phyloP scores from a whole-genome alignment of 2,888 invertebrate species.

The Lochmaea crataegi region DNA sequence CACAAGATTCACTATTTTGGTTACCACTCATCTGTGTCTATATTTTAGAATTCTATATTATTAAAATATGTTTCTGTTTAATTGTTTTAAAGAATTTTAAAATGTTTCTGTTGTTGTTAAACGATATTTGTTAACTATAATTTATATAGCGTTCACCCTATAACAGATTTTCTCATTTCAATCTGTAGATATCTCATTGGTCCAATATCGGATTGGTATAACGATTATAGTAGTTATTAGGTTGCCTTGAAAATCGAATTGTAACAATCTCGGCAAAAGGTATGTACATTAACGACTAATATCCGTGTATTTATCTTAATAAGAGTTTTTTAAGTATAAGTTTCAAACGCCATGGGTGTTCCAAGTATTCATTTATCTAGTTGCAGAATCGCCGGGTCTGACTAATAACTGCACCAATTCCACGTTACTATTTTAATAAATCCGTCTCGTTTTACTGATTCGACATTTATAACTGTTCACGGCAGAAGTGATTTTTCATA shows the following conservation, averaged over 20 bases:
- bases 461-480: constrained; percentile 2
- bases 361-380: constrained; percentile 41
- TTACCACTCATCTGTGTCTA: too few relatives aligned
- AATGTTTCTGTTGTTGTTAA: neutral
- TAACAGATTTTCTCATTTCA: constrained; percentile 29
- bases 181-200: constrained; percentile 25
- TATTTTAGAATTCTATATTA: too few relatives aligned
- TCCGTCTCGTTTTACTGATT: constrained; percentile 20
- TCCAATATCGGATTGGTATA: constrained; percentile 25
- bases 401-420: constrained; percentile 30
- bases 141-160: constrained; percentile 6
- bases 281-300: constrained; percentile 44
- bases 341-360: constrained; percentile 44
- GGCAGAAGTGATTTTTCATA: neutral
- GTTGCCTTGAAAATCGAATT: constrained; percentile 41
- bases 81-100: neutral
- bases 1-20: too few relatives aligned
- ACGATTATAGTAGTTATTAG: constrained; percentile 39
- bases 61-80: neutral
- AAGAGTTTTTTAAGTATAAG: constrained; percentile 41
- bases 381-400: constrained; percentile 29
- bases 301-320: constrained; percentile 43
- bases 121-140: constrained; percentile 1
- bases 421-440: constrained; percentile 24
- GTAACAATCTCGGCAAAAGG: constrained; percentile 43